Evolutionary conservation across 2,113 vertebrate species (phyloP), one percentile per base, ranked within the genome.

Genomic region (Larimichthys polyactis): DNA sequence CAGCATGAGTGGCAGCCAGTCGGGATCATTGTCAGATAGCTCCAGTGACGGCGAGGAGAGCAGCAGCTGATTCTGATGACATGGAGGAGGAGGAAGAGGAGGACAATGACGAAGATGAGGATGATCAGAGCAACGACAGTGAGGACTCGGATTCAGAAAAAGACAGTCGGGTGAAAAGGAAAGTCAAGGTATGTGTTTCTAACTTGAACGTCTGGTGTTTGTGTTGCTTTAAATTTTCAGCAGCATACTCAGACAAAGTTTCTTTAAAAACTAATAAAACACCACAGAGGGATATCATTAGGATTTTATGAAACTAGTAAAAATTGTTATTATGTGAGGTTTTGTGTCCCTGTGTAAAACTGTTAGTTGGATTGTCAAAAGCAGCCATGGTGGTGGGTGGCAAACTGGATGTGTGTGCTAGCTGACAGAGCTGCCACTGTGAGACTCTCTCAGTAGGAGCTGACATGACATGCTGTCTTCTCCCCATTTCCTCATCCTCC

Each of bases 1-100:
- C 46, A 97, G 97, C 93, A 96, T 96, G 89, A 98, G 96, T 0
- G 96, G 97, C 88, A 98, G 96, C 89, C 97, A 97, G 80, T 98
- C 97, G 0, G 97, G 96, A 68, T 97, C 97, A 65, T 95, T 96
- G 49, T 98, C 97, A 22, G 97, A 97, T 86, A 97, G 96, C 81
- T 97, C 97, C 49, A 98, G 96, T 79, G 97, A 97, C 88, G 96
- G 95, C 17, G 94, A 96, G 69, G 88, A 86, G 19, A 97, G 96
- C 84, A 98, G 96, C 80, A 97, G 96, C n/a, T 81, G 97, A 98
- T 89, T 97, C 96, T 0, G 97, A 98, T 40, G 97, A 98, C 81
- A 85, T 97, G 49, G 97, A 97, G 46, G 96, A 97, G 27, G 96
- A 97, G 4, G 60, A 97, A 1, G 96, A 97, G 4, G 94, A 96